Percentiles rank a stretch among this genome's conserved stretches.
Evolutionary conservation across 1,140 invertebrate genomes (phyloP).

Genomic region (Drosophila rufa): DNA sequence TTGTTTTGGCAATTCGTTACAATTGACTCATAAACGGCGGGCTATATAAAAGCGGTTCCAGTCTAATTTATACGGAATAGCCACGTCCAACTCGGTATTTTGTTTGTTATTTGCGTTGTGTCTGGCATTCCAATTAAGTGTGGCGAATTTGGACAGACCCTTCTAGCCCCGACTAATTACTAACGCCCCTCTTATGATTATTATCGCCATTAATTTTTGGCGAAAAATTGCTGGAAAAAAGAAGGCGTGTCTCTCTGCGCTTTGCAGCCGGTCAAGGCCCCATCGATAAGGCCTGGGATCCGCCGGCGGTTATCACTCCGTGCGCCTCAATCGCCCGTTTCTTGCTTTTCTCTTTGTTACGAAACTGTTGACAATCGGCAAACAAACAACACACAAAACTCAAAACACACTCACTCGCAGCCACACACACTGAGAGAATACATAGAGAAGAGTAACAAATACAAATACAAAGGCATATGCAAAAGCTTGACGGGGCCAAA

Average conservation of each 20-base stretch:
- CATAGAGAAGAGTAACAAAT: slow-evolving; percentile 12
- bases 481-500: slow-evolving; percentile 46
- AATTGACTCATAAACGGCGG: slow-evolving; percentile 59
- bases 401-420: slow-evolving; percentile 2
- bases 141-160: slow-evolving; percentile 16
- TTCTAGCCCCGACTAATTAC: slow-evolving; percentile 10
- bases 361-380: slow-evolving; percentile 62
- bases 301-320: slow-evolving; percentile 47
- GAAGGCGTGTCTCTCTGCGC: slow-evolving; percentile 28
- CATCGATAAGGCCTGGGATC: slow-evolving; percentile 24
- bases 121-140: slow-evolving; percentile 47
- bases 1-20: slow-evolving; percentile 74
- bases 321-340: slow-evolving; percentile 18
- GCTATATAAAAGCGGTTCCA: slow-evolving; percentile 34
- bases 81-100: slow-evolving; percentile 18
- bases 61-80: slow-evolving; percentile 38
- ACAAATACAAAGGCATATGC: slow-evolving; percentile 12
- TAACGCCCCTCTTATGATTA: slow-evolving; percentile 9
- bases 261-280: slow-evolving; percentile 35
- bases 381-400: slow-evolving; percentile 51
- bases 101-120: slow-evolving; percentile 40
- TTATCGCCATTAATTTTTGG: slow-evolving; percentile 30
- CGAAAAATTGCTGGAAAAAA: slow-evolving; percentile 17
- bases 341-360: slow-evolving; percentile 69
- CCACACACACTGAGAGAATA: slow-evolving; percentile 34